These are phyloP conservation scores for Microctonus hyperodae DNA, from an alignment of 2,888 invertebrate genomes.

Conservation along the genomic window DNA sequence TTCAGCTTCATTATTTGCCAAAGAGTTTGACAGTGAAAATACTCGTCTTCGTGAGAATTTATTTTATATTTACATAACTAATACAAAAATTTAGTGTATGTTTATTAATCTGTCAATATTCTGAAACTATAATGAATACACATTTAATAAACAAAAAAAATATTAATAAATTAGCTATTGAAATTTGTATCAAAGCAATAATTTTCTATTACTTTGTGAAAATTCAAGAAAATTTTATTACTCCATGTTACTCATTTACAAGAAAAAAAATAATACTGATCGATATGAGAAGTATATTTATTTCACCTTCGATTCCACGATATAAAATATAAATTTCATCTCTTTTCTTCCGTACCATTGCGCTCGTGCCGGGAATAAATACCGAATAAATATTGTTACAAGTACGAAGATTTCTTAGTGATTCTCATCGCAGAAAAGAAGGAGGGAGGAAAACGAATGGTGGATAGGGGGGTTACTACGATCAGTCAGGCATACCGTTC, in stretches of 20 bases:
- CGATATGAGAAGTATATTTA: background rate
- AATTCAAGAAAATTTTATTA: no score
- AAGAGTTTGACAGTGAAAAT: background rate
- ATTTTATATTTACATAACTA: background rate
- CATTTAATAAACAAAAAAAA: no score
- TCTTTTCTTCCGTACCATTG: background rate
- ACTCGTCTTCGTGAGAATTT: background rate
- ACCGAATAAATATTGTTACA: constrained; percentile 3
- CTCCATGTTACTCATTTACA: no score
- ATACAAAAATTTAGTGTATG: background rate
- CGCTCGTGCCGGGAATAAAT: constrained; percentile 11
- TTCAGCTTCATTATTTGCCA: background rate
- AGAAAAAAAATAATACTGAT: no score
- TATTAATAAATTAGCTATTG: no score
- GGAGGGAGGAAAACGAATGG: background rate
- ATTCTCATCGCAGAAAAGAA: background rate
- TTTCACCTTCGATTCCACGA: background rate
- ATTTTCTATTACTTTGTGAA: no score
- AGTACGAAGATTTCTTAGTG: constrained; percentile 5
- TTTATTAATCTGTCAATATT: background rate
- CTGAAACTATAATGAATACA: no score
- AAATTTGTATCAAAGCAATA: no score
- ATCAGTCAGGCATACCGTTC: constrained; percentile 26
- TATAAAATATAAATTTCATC: background rate
- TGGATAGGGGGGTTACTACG: constrained; percentile 1